phyloP scores from a whole-genome alignment of 2,888 invertebrate species.

The Campoplex capitator region DNA sequence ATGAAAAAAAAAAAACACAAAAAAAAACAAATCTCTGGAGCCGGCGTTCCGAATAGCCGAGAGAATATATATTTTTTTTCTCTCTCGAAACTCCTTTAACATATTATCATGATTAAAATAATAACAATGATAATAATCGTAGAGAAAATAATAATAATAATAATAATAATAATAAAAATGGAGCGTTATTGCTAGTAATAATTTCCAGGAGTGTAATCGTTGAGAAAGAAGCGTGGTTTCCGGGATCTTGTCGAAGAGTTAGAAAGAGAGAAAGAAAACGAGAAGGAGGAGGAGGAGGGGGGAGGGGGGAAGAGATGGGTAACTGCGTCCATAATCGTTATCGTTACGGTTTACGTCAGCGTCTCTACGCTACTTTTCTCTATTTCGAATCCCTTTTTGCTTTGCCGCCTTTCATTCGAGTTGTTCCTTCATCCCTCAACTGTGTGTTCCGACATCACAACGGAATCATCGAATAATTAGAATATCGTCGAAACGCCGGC shows the following conservation, averaged over 20 bases:
- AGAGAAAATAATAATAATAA: slow-evolving; percentile 74
- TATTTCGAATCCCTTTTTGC: slow-evolving; percentile 33
- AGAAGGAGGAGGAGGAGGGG: slow-evolving; percentile 46
- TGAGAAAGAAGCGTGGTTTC: slow-evolving; percentile 82
- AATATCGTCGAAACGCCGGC: background rate
- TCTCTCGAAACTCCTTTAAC: slow-evolving; percentile 31
- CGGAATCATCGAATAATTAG: background rate
- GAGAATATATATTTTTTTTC: slow-evolving; percentile 37
- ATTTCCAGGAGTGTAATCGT: slow-evolving; percentile 84
- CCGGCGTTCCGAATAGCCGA: background rate
- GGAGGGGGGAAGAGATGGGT: slow-evolving; percentile 65
- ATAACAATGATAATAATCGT: slow-evolving; percentile 70
- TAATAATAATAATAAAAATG: slow-evolving; percentile 80
- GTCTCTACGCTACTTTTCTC: slow-evolving; percentile 72
- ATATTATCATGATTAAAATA: slow-evolving; percentile 71
- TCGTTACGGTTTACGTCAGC: slow-evolving; percentile 84
- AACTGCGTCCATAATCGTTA: slow-evolving; percentile 85
- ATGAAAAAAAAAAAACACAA: background rate
- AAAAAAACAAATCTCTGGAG: too few species aligned
- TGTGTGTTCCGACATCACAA: background rate
- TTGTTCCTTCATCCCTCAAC: slow-evolving; percentile 64
- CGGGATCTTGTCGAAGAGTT: slow-evolving; percentile 31
- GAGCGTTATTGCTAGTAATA: slow-evolving; percentile 84
- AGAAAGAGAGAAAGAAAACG: slow-evolving; percentile 25
- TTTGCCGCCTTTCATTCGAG: slow-evolving; percentile 41